These are phyloP conservation scores for Prosopocoilus inquinatus DNA, from an alignment of 2,888 invertebrate species.

Conservation along the genomic window DNA sequence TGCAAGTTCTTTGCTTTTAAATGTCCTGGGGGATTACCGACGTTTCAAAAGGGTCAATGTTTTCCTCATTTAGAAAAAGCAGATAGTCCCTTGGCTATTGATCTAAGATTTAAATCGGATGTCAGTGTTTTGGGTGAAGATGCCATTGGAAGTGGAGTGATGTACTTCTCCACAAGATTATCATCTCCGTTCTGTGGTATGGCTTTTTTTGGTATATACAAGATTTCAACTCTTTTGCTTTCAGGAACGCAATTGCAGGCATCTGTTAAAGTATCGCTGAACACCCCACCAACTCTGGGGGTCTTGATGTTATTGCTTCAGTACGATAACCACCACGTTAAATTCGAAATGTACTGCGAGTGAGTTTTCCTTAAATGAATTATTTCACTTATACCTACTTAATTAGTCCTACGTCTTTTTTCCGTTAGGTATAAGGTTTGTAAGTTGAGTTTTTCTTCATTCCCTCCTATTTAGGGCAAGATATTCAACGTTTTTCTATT, in stretches of 20 bases:
- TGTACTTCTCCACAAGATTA: slow-evolving; percentile 56
- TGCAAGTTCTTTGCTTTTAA: slow-evolving; percentile 58
- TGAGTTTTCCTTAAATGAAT: slow-evolving; percentile 42
- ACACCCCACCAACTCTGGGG: slow-evolving; percentile 50
- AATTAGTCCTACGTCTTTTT: too few species aligned
- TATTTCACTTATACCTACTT: too few species aligned
- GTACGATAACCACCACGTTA: slow-evolving; percentile 46
- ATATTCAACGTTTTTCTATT: too few species aligned
- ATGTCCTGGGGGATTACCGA: slow-evolving; percentile 53
- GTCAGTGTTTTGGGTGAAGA: slow-evolving; percentile 47
- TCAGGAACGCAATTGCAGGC: slow-evolving; percentile 56
- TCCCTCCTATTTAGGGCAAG: too few species aligned
- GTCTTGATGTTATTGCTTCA: slow-evolving; percentile 49
- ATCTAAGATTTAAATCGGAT: slow-evolving; percentile 36
- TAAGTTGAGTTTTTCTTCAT: too few species aligned
- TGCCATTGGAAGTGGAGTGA: slow-evolving; percentile 52
- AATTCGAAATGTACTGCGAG: slow-evolving; percentile 54
- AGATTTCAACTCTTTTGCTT: slow-evolving; percentile 21
- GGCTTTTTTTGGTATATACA: slow-evolving; percentile 10
- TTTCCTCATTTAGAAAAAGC: slow-evolving; percentile 50
- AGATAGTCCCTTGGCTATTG: slow-evolving; percentile 37
- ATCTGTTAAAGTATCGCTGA: slow-evolving; percentile 50
- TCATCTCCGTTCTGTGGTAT: slow-evolving; percentile 57
- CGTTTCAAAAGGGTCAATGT: slow-evolving; percentile 55
- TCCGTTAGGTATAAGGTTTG: too few species aligned